These are phyloP conservation scores for Tethea ocularis DNA, from an alignment of 2,888 invertebrate species.

Conservation along the genomic window DNA sequence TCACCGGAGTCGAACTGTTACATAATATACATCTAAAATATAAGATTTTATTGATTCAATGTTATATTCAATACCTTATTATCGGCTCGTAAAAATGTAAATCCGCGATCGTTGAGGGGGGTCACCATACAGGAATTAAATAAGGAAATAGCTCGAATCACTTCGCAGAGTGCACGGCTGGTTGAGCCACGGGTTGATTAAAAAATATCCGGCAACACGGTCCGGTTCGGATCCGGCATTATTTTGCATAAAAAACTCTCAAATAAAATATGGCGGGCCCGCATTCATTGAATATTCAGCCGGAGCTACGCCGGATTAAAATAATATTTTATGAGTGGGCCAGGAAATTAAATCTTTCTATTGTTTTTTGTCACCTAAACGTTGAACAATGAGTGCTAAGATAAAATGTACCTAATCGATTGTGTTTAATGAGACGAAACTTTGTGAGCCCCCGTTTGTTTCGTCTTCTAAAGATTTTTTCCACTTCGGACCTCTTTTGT, in stretches of 20 bases:
- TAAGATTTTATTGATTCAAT: constrained; percentile 11
- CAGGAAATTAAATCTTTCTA: constrained; percentile 76
- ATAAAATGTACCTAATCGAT: constrained; percentile 35
- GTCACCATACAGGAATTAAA: constrained; percentile 24
- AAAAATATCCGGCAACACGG: constrained; percentile 45
- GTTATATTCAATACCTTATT: constrained; percentile 17
- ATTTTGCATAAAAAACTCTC: constrained; percentile 61
- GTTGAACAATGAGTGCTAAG: constrained; percentile 39
- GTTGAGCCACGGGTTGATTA: constrained; percentile 42
- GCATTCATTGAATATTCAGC: constrained; percentile 69
- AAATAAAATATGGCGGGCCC: constrained; percentile 62
- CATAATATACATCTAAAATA: neutral
- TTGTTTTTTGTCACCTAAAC: constrained; percentile 65
- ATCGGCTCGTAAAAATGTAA: constrained; percentile 26
- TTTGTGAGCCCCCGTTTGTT: constrained; percentile 16
- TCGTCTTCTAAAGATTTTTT: neutral
- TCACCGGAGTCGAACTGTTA: neutral
- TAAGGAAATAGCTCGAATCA: constrained; percentile 33
- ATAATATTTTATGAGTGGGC: constrained; percentile 68
- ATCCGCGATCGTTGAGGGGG: constrained; percentile 30
- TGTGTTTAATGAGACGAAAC: constrained; percentile 7
- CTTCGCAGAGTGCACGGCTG: constrained; percentile 21
- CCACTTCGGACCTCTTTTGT: constrained; percentile 1
- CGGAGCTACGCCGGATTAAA: constrained; percentile 63
- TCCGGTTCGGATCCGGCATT: constrained; percentile 33